Evolutionary conservation across 1,140 invertebrate genomes (phyloP).

Genomic region (Psilanteris sp.): DNA sequence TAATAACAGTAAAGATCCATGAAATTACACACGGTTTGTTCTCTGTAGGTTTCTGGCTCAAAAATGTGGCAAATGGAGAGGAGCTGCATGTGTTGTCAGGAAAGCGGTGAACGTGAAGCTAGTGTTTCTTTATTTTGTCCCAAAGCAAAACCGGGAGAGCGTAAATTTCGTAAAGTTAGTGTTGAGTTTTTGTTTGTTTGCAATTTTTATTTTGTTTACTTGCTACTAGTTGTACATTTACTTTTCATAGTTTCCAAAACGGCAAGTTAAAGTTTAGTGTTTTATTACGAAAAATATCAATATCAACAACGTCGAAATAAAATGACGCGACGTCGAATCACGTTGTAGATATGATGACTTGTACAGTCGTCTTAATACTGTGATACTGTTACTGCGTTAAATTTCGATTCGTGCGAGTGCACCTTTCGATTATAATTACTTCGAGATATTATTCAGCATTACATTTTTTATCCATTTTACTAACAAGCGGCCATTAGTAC

Average conservation of each 20-base stretch:
- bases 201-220: too few relatives aligned
- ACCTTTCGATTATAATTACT: background rate
- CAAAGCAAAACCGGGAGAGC: slow-evolving; percentile 90
- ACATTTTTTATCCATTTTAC: too few relatives aligned
- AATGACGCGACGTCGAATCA: background rate
- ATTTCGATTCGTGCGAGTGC: background rate
- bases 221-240: too few relatives aligned
- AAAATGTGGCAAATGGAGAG: slow-evolving; percentile 98
- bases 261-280: too few relatives aligned
- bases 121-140: slow-evolving; percentile 93
- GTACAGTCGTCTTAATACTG: background rate
- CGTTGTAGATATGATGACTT: background rate
- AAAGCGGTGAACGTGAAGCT: slow-evolving; percentile 94
- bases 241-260: background rate
- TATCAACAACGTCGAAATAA: too few relatives aligned
- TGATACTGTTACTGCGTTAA: too few relatives aligned
- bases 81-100: slow-evolving; percentile 96
- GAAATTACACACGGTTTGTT: too few relatives aligned
- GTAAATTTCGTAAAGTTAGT: slow-evolving; percentile 88
- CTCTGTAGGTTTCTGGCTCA: slow-evolving; percentile 97
- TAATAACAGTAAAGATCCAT: too few relatives aligned
- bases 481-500: slow-evolving; percentile 50
- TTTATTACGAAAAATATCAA: too few relatives aligned
- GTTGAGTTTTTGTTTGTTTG: background rate
- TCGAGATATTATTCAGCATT: background rate